Evolutionary conservation across 2,113 vertebrate species (phyloP).

Genomic region (Sapajus apella): DNA sequence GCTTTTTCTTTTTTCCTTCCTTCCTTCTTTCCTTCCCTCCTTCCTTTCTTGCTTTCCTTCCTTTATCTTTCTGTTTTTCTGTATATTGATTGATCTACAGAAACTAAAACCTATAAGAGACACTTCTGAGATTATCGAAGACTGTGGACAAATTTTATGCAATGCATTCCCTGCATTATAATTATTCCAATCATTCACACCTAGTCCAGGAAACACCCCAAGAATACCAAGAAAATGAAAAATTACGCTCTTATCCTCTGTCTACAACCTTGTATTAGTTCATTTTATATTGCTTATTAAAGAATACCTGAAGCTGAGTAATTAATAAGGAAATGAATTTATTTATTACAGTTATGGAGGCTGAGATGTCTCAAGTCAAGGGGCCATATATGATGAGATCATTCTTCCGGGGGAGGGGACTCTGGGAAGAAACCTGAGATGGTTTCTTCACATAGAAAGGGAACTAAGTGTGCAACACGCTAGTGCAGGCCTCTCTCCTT

Average conservation of each 20-base stretch:
- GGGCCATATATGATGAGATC: neutral
- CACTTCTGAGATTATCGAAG: neutral
- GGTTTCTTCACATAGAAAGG: neutral
- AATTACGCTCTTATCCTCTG: neutral
- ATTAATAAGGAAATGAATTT: neutral
- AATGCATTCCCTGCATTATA: neutral
- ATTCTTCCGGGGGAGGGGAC: neutral
- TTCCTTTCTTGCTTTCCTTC: no score
- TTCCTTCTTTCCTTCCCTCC: rapidly evolving
- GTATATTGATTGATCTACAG: neutral
- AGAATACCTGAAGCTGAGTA: neutral
- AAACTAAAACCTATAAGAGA: neutral
- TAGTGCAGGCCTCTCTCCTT: neutral
- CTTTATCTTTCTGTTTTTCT: no score
- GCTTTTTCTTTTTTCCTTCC: no score
- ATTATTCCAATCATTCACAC: neutral
- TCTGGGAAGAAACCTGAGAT: neutral
- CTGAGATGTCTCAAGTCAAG: neutral
- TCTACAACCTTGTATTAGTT: neutral
- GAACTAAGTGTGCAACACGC: neutral
- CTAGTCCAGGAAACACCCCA: neutral
- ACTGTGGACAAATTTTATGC: neutral
- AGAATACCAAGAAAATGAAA: neutral
- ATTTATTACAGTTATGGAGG: neutral
- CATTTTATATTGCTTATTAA: neutral